Evolutionary conservation across 2,888 invertebrate species (phyloP), one percentile per base, ranked within the genome.

Genomic region (Zonitis immaculata): DNA sequence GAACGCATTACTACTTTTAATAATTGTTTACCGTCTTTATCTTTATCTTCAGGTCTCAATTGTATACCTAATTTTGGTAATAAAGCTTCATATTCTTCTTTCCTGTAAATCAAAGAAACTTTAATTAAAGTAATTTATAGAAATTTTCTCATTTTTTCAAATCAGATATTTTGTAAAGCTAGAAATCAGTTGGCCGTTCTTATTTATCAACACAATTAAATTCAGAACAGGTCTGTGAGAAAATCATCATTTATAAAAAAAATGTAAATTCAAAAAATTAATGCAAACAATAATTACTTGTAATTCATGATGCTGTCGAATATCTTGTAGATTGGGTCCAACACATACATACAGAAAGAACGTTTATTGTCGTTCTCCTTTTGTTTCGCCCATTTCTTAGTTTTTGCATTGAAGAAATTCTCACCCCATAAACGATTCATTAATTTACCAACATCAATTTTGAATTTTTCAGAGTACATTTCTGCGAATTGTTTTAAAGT

Each of bases 341-440:
- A 80, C 70, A 99, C 93, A 79, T 98, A 99, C 89, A 97, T 95
- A 78, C 90, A 91, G 87, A 99, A 99, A 1, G 98, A 97, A 68
- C 99, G 89, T 78, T 94, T 94, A 84, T 94, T 92, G 57, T 92
- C 94, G 1, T 79, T 78, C 72, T 92, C 93, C 83, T 89, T 91
- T 76, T 88, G 88, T 77, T 95, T 95, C 51, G 89, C 83, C 99
- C 99, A 99, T 77, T 99, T 99, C 89, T 97, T 99, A 61, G 95
- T 94, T 74, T 91, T 89, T 58, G 89, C 81, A 69, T 96, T 95
- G 84, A 96, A 99, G 86, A 97, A 99, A 78, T 96, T 96, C 78
- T 99, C 98, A 72, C 99, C 99, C 99, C 99, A 99, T 55, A 93
- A 79, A 74, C 87, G 82, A 81, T 91, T 95, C 98, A 99, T 99